Percentiles rank a stretch among this genome's conserved stretches.
These are phyloP conservation scores for Otus sunia DNA, from an alignment of 2,113 vertebrate species.

Conservation along the genomic window DNA sequence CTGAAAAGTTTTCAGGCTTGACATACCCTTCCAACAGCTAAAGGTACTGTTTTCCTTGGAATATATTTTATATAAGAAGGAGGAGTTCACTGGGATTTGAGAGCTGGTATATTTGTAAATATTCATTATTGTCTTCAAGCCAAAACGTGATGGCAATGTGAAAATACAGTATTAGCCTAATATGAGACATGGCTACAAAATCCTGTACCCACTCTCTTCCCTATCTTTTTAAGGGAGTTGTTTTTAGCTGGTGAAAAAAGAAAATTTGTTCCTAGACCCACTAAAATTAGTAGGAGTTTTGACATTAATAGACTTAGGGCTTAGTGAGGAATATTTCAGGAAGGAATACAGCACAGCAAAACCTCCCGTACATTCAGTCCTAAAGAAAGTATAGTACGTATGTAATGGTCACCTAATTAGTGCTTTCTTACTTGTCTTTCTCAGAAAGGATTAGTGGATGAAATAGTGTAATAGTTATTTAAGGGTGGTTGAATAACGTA, in stretches of 20 bases:
- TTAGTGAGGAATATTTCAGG: constrained; percentile 27
- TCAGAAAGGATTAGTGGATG: constrained; percentile 42
- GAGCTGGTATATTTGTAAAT: not conserved
- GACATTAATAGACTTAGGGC: not conserved
- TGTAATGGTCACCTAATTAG: not conserved
- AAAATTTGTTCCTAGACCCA: not conserved
- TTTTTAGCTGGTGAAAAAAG: not conserved
- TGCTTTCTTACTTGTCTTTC: constrained; percentile 9
- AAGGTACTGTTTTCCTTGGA: not conserved
- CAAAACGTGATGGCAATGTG: not conserved
- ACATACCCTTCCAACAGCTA: not conserved
- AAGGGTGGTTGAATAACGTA: not conserved
- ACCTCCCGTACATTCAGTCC: not conserved
- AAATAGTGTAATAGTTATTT: constrained; percentile 21
- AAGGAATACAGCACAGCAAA: not conserved
- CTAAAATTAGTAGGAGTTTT: constrained; percentile 1
- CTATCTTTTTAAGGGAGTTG: not conserved
- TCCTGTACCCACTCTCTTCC: not conserved
- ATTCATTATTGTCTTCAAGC: not conserved
- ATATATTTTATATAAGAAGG: not conserved
- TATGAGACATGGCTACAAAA: not conserved
- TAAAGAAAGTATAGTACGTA: not conserved
- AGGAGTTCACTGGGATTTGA: not conserved
- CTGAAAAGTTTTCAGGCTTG: not conserved
- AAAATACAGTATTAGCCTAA: not conserved